Percentiles rank a stretch among this genome's conserved stretches.
Evolutionary conservation across 2,888 invertebrate genomes (phyloP).

Genomic region (Cantharis flavilabris): DNA sequence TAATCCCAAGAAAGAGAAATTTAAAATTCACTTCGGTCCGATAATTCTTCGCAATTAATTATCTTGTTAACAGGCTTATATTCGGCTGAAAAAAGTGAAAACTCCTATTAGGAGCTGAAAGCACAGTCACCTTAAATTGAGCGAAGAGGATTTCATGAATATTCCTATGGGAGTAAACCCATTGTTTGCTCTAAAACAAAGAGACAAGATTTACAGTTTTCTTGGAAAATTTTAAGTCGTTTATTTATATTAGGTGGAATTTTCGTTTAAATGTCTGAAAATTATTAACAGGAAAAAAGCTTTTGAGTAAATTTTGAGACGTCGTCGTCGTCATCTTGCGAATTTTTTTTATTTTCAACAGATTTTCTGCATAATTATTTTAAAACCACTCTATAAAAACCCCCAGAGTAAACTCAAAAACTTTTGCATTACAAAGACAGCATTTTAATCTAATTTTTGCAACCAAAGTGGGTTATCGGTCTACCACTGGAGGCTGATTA

Average conservation of each 20-base stretch:
- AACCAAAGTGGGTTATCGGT: neutral
- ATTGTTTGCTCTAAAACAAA: neutral
- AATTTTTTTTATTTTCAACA: neutral
- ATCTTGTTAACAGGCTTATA: neutral
- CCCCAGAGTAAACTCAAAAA: neutral
- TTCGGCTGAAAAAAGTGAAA: neutral
- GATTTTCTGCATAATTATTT: neutral
- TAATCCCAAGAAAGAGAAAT: neutral
- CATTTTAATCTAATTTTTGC: neutral
- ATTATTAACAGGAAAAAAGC: neutral
- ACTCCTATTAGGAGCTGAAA: neutral
- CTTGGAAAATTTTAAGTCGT: neutral
- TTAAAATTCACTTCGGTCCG: neutral
- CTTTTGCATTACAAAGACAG: neutral
- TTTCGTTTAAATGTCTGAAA: neutral
- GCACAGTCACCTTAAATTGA: neutral
- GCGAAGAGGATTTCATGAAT: neutral
- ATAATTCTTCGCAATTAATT: neutral
- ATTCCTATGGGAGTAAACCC: neutral
- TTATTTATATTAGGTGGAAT: neutral
- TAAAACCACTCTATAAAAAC: neutral
- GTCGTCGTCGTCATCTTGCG: neutral
- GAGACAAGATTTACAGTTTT: neutral
- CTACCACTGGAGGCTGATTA: neutral
- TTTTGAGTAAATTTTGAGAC: neutral